Evolutionary conservation across 2,113 vertebrate genomes (phyloP).

Genomic region (Nasalis larvatus): DNA sequence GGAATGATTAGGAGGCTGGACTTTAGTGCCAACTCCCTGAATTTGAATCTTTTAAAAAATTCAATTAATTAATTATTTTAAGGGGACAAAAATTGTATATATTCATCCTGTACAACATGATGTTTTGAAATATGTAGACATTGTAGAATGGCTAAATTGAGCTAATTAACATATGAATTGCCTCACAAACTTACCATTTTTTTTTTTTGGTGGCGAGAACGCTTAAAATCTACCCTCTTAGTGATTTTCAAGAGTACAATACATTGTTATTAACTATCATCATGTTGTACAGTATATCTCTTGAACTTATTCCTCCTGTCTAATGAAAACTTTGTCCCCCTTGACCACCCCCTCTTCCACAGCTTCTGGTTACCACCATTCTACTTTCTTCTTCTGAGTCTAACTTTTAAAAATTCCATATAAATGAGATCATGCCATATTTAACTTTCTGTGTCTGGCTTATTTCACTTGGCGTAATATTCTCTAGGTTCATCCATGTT

Average conservation of each 20-base stretch:
- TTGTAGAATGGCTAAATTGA: neutral
- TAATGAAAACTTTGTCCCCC: neutral
- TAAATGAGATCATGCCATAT: neutral
- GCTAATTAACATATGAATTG: neutral
- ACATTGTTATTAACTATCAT: conserved; percentile 1
- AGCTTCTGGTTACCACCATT: neutral
- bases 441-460: neutral
- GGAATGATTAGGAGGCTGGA: neutral
- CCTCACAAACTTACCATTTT: neutral
- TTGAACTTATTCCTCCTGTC: neutral
- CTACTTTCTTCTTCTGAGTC: neutral
- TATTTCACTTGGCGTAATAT: neutral
- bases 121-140: neutral
- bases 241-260: neutral
- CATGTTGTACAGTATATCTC: neutral
- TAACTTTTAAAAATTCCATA: neutral
- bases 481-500: neutral
- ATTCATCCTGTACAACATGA: neutral
- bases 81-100: neutral
- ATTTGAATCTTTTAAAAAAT: neutral
- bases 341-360: neutral
- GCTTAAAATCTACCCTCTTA: neutral
- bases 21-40: neutral
- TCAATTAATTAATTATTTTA: neutral
- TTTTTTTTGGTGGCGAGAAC: neutral